phyloP scores from a whole-genome alignment of 1,140 invertebrate species.

The Tribolium castaneum region DNA sequence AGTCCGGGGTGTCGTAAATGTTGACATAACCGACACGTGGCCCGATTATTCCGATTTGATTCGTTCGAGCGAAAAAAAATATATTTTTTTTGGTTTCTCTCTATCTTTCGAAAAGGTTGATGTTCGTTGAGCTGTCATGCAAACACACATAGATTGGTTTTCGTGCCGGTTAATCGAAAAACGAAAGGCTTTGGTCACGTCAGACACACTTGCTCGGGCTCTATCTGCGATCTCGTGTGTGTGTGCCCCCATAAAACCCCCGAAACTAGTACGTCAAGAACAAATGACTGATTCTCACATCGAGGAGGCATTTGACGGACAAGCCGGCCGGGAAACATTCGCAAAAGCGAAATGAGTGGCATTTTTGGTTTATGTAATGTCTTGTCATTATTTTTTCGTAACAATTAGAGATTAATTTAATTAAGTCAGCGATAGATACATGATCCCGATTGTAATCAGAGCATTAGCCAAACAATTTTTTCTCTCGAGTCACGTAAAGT shows the following conservation, averaged over 20 bases:
- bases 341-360: too few relatives aligned
- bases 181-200: constrained; percentile 33
- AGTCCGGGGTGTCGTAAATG: neutral
- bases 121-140: constrained; percentile 31
- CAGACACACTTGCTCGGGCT: constrained; percentile 21
- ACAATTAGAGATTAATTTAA: neutral
- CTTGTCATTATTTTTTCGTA: too few relatives aligned
- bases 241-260: constrained; percentile 8
- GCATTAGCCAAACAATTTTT: neutral
- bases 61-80: neutral
- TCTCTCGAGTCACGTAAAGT: neutral
- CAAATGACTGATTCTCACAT: constrained; percentile 34
- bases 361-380: too few relatives aligned
- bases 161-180: constrained; percentile 27
- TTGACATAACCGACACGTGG: constrained; percentile 2
- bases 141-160: constrained; percentile 28
- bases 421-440: neutral
- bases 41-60: neutral
- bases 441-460: neutral
- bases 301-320: neutral
- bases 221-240: constrained; percentile 34
- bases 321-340: neutral
- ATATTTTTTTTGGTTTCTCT: neutral
- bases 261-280: constrained; percentile 16
- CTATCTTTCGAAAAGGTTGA: neutral